phyloP scores from a whole-genome alignment of 1,140 invertebrate species.

The Sitophilus oryzae region DNA sequence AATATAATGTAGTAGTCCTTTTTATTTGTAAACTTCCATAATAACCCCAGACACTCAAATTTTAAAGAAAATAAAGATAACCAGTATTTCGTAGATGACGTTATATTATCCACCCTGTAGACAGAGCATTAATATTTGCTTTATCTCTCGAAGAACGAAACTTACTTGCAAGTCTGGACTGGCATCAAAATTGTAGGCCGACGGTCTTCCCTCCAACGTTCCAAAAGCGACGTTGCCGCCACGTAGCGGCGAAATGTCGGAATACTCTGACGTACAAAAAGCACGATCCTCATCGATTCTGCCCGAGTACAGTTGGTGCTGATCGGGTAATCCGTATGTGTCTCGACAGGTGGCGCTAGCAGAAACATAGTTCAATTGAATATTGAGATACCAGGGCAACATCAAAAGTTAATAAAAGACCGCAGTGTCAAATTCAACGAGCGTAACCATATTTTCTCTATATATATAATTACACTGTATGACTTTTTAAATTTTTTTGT shows the following conservation, averaged over 20 bases:
- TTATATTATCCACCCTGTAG: no score
- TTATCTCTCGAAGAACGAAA: no score
- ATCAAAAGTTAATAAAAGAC: background rate
- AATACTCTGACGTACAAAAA: constrained; percentile 93
- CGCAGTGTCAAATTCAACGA: no score
- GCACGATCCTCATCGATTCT: constrained; percentile 77
- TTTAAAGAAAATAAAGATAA: constrained; percentile 41
- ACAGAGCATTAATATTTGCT: no score
- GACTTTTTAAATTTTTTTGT: no score
- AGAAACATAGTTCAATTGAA: no score
- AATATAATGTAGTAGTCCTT: no score
- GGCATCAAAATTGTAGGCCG: constrained; percentile 84
- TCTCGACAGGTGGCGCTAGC: constrained; percentile 78
- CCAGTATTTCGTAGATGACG: constrained; percentile 58
- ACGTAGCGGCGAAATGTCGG: constrained; percentile 91
- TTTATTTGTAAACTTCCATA: no score
- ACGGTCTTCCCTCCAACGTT: constrained; percentile 90
- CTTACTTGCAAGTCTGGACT: constrained; percentile 80
- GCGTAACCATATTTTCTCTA: no score
- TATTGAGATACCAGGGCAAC: no score
- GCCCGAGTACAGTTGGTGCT: constrained; percentile 58
- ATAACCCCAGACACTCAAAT: no score
- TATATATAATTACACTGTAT: no score
- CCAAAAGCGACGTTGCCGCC: constrained; percentile 96
- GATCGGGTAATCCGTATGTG: constrained; percentile 80